phyloP scores from a whole-genome alignment of 2,113 vertebrate species.

The Hemichromis elongatus region DNA sequence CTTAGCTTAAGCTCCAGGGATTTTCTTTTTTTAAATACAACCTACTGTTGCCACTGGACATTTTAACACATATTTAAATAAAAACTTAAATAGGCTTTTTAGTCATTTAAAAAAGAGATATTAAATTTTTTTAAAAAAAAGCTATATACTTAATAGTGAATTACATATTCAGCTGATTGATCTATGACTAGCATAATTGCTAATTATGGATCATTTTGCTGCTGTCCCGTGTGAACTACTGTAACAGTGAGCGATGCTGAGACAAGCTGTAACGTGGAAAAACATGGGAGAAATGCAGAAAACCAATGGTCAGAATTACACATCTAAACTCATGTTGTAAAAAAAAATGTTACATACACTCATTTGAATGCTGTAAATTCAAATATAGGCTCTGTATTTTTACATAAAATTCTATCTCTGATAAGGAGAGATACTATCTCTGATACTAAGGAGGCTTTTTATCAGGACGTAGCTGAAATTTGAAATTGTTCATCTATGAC shows the following conservation, averaged over 20 bases:
- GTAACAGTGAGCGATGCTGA: background rate
- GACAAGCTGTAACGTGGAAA: background rate
- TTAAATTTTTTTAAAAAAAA: accelerated
- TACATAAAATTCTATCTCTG: too few relatives aligned
- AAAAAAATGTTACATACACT: background rate
- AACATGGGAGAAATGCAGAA: background rate
- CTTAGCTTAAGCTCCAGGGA: too few relatives aligned
- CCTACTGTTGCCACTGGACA: too few relatives aligned
- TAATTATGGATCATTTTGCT: background rate
- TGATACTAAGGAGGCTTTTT: background rate
- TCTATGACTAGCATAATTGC: background rate
- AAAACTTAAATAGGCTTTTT: too few relatives aligned
- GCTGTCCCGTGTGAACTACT: too few relatives aligned
- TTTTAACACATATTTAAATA: too few relatives aligned
- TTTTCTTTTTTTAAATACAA: too few relatives aligned
- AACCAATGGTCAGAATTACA: background rate
- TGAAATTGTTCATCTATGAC: slow-evolving; percentile 24
- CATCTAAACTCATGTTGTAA: background rate
- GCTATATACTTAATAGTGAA: background rate
- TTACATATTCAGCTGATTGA: background rate
- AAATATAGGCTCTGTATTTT: too few relatives aligned
- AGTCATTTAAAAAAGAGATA: background rate
- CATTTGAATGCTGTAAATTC: background rate
- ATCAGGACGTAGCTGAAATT: background rate
- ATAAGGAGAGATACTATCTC: too few relatives aligned